Percentiles rank a stretch among this genome's conserved stretches.
Evolutionary conservation across 2,797 vertebrate species (phyloP).

Genomic region (Falco naumanni): DNA sequence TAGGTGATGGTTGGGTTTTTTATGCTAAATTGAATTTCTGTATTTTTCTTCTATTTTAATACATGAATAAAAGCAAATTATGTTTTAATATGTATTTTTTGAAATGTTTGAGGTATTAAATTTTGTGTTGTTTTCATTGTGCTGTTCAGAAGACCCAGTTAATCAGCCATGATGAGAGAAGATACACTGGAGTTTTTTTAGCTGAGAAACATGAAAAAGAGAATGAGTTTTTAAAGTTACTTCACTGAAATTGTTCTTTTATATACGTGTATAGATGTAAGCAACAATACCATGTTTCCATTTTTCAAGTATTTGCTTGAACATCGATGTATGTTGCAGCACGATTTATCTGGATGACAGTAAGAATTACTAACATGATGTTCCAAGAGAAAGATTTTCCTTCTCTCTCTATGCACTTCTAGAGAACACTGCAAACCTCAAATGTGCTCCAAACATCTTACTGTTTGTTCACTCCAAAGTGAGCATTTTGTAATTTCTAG

Average conservation of each 20-base stretch:
- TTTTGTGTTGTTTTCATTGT: background rate
- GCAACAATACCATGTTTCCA: background rate
- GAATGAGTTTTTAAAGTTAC: background rate
- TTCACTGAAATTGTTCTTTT: background rate
- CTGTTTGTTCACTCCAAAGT: background rate
- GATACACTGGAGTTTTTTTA: fast-evolving
- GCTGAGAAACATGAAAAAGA: background rate
- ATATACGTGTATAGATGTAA: background rate
- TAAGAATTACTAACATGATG: background rate
- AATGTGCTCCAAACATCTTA: background rate
- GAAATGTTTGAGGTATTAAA: background rate
- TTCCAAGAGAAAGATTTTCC: background rate
- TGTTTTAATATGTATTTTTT: background rate
- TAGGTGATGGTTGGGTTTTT: background rate
- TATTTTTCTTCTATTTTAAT: background rate
- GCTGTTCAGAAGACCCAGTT: background rate
- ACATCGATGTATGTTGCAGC: background rate
- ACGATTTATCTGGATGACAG: background rate
- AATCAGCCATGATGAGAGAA: background rate
- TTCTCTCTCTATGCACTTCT: background rate
- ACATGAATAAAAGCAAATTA: background rate
- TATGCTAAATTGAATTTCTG: background rate
- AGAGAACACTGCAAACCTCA: background rate
- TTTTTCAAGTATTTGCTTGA: background rate
- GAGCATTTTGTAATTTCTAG: background rate